Conservation (phyloP, 2,797 vertebrate genomes). For the Pygocentrus nattereri region DNA sequence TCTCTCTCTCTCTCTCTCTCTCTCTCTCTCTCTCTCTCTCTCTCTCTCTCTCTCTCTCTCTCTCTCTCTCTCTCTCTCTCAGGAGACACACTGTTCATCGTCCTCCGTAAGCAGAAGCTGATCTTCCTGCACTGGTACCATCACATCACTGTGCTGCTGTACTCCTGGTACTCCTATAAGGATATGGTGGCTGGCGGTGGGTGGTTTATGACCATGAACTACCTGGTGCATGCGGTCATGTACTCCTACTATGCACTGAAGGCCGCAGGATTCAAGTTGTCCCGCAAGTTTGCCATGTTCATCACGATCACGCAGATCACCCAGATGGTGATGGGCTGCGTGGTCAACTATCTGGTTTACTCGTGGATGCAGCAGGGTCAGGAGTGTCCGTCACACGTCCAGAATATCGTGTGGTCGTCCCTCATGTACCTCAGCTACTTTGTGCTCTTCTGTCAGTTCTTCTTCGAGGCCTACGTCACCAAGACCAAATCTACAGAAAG, state of each 20-base stretch:
- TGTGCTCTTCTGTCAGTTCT: slow-evolving; percentile 98
- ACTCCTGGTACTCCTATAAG: slow-evolving; percentile 99
- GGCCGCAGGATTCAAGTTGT: slow-evolving; percentile 93
- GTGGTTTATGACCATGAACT: slow-evolving; percentile 99
- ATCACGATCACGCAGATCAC: slow-evolving; percentile 98
- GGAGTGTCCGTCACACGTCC: slow-evolving; percentile 93
- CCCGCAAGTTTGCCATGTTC: slow-evolving; percentile 98
- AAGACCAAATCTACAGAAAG: slow-evolving; percentile 81
- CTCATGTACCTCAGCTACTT: slow-evolving; percentile 99
- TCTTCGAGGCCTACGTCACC: slow-evolving; percentile 93
- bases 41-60: not conserved
- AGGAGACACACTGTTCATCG: slow-evolving; percentile 98
- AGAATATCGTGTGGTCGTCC: slow-evolving; percentile 98
- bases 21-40: too few relatives aligned
- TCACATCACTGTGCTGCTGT: slow-evolving; percentile 98
- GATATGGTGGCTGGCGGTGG: slow-evolving; percentile 99
- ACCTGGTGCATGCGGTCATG: slow-evolving; percentile 97
- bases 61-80: slow-evolving; percentile 54
- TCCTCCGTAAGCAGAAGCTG: slow-evolving; percentile 98
- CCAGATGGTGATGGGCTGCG: slow-evolving; percentile 96
- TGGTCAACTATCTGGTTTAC: slow-evolving; percentile 98
- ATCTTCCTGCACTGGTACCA: slow-evolving; percentile 99
- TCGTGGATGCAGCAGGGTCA: slow-evolving; percentile 98
- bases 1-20: too few relatives aligned
- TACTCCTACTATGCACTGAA: slow-evolving; percentile 97